Base-by-base conservation (phyloP, 2,888 invertebrate genomes). In the Synergus itoensis region DNA sequence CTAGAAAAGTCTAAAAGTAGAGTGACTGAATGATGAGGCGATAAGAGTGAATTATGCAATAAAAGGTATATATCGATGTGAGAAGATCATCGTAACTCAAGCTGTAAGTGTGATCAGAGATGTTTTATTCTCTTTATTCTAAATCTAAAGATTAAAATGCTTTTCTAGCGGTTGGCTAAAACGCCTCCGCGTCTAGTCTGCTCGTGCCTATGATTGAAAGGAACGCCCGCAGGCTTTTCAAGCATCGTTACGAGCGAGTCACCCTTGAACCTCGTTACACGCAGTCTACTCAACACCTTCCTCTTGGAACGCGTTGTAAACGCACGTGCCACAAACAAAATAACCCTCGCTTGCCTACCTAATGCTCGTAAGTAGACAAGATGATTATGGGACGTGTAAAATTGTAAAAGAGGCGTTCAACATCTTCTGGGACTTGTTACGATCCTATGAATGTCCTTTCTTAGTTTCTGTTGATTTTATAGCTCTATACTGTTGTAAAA, bases 221-320 rank as follows among this genome's bases (percentile, higher is more conserved):
- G 83, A 81, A 82, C 81, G 80, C 82, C 83, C 81, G 83, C 80
- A 81, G 82, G 83, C 83, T 80, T 83, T 81, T 85, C 82, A 80
- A 82, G 80, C 80, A 82, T 84, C 82, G 82, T 80, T 84, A 82
- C 81, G 81, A 81, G 79, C 82, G 79, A 75, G 82, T 82, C 84
- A 86, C 83, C 84, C 83, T 84, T 82, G 84, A 86, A 85, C 85
- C 83, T 82, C 82, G 85, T 79, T 84, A 79, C 69, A 82, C 67
- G 82, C 84, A 82, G 82, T 81, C 83, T 78, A 84, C 81, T 85
- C 77, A 81, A 86, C 86, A 86, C 85, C 69, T 78, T 76, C 65
- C 16, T 45, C 81, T 80, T 82, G 62, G 77, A 80, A 76, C 78
- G 76, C 79, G 77, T 79, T 65, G 79, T 76, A 63, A 40, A 82